Conservation (phyloP, 2,113 vertebrate genomes). For the Phyllostomus hastatus region DNA sequence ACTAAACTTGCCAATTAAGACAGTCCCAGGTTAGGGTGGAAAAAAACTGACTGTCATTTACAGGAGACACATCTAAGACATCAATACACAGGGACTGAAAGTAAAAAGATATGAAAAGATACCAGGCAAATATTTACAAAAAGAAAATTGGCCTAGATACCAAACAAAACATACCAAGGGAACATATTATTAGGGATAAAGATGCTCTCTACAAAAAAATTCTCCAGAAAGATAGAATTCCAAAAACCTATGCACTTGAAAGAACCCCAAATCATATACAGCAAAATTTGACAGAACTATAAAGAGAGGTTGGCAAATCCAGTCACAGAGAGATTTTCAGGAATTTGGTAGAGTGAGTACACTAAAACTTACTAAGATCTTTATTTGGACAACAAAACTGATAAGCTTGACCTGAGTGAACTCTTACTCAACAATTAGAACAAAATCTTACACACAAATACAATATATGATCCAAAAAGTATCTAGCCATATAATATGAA, state of each 20-base stretch:
- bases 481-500: too few relatives aligned
- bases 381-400: not conserved
- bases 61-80: not conserved
- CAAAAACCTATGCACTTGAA: not conserved
- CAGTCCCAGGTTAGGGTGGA: not conserved
- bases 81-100: not conserved
- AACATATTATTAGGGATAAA: not conserved
- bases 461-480: not conserved
- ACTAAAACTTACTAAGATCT: not conserved
- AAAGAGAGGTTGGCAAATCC: not conserved
- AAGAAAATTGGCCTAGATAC: not conserved
- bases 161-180: not conserved
- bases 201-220: not conserved
- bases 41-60: not conserved
- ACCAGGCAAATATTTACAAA: not conserved
- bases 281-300: not conserved
- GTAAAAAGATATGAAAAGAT: not conserved
- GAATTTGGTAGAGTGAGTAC: not conserved
- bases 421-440: constrained; percentile 1
- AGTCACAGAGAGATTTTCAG: not conserved
- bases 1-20: constrained; percentile 5
- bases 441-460: not conserved
- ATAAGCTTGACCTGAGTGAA: not conserved
- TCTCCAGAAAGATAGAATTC: not conserved
- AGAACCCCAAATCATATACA: not conserved